These are phyloP conservation scores for Myotis daubentonii DNA, from an alignment of 2,797 vertebrate species.

Conservation along the genomic window DNA sequence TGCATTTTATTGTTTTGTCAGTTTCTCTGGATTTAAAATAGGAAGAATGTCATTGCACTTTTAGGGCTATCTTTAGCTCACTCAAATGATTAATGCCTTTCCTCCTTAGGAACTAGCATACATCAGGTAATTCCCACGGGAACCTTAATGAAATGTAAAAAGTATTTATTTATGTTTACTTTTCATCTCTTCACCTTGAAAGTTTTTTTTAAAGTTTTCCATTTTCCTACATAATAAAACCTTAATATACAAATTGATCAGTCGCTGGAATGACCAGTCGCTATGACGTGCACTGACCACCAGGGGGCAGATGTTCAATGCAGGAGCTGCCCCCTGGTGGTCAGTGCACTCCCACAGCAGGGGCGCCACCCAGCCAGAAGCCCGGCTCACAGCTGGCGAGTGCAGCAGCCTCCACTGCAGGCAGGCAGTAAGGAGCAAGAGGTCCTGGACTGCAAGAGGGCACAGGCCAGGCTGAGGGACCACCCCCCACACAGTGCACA, in stretches of 20 bases:
- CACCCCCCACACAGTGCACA: no score
- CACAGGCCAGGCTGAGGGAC: background rate
- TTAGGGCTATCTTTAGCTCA: slow-evolving; percentile 70
- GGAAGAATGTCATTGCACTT: background rate
- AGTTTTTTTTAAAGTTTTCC: background rate
- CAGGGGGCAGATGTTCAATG: no score
- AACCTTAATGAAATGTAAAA: slow-evolving; percentile 62
- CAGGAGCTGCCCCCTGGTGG: no score
- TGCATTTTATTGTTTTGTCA: slow-evolving; percentile 41
- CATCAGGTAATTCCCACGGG: slow-evolving; percentile 59
- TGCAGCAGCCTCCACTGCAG: no score
- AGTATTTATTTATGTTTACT: slow-evolving; percentile 60
- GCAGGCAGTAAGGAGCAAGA: no score
- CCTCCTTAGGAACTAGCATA: slow-evolving; percentile 69
- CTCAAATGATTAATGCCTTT: slow-evolving; percentile 74
- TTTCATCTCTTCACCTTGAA: slow-evolving; percentile 77
- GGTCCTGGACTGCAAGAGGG: background rate
- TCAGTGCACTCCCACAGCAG: no score
- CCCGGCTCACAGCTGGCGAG: no score
- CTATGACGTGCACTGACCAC: no score
- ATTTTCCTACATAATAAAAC: no score
- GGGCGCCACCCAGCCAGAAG: no score
- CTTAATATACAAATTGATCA: no score
- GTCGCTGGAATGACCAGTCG: no score
- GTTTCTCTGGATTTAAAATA: slow-evolving; percentile 73